These are phyloP conservation scores for Cancer borealis DNA, from an alignment of 2,888 invertebrate genomes.

Conservation along the genomic window DNA sequence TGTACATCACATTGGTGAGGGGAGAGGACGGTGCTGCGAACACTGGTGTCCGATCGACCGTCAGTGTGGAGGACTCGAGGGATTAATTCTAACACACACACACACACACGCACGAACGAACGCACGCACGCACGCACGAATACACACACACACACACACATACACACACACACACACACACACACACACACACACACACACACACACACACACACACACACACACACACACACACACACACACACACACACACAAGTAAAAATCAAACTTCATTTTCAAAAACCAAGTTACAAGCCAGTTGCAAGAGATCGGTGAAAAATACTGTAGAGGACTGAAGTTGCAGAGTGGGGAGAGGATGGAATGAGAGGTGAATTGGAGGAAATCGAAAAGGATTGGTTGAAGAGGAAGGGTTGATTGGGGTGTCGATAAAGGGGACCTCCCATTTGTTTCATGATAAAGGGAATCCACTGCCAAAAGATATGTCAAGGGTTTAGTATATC, in stretches of 20 bases:
- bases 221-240: not conserved
- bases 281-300: not conserved
- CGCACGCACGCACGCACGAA: not conserved
- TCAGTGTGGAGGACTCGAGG: not conserved
- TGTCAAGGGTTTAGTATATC: not conserved
- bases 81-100: not conserved
- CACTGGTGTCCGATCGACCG: too few relatives aligned
- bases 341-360: slow-evolving; percentile 11
- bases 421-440: slow-evolving; percentile 18
- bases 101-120: not conserved
- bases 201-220: not conserved
- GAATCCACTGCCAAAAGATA: slow-evolving; percentile 16
- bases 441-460: slow-evolving; percentile 24
- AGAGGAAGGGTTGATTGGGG: not conserved
- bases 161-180: not conserved
- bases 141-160: not conserved
- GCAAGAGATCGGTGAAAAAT: not conserved
- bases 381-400: slow-evolving; percentile 28
- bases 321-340: not conserved
- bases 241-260: not conserved
- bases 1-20: too few relatives aligned
- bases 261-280: too few relatives aligned
- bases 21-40: too few relatives aligned
- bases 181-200: not conserved
- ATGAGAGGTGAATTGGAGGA: slow-evolving; percentile 17